Evolutionary conservation across 1,140 invertebrate species (phyloP).

Genomic region (Drosophila lacteicornis): DNA sequence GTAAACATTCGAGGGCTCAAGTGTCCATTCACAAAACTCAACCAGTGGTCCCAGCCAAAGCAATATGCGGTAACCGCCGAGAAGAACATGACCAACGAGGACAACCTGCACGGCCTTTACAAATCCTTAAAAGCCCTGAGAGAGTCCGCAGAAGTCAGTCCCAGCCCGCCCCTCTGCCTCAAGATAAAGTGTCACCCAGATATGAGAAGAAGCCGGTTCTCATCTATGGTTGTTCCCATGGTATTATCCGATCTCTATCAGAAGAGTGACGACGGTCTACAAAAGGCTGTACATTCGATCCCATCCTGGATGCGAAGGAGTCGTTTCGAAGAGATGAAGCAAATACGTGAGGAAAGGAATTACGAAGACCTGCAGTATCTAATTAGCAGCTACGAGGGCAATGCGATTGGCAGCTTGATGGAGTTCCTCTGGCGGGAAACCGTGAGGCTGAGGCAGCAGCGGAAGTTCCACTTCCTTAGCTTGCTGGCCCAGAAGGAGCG

Average conservation of each 20-base stretch:
- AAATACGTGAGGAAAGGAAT: too few relatives aligned
- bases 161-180: conserved; percentile 40
- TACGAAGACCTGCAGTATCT: conserved; percentile 51
- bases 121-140: conserved; percentile 43
- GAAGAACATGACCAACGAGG: conserved; percentile 69
- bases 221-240: too few relatives aligned
- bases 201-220: background rate
- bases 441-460: conserved; percentile 88
- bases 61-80: conserved; percentile 56
- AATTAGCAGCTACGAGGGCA: conserved; percentile 67
- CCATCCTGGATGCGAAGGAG: too few relatives aligned
- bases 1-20: conserved; percentile 42
- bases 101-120: conserved; percentile 62
- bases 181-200: background rate
- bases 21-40: conserved; percentile 71
- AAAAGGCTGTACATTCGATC: too few relatives aligned
- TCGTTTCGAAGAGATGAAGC: too few relatives aligned
- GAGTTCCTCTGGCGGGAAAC: conserved; percentile 87
- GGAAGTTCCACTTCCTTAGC: conserved; percentile 88
- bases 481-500: conserved; percentile 88
- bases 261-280: background rate
- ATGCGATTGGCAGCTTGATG: conserved; percentile 67
- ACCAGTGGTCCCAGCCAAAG: conserved; percentile 69
- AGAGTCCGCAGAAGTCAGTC: background rate
- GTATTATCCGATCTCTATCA: conserved; percentile 3